Percentiles rank a stretch among this genome's conserved stretches.
phyloP scores from a whole-genome alignment of 2,797 vertebrate genomes.

The Leptoclinus maculatus region DNA sequence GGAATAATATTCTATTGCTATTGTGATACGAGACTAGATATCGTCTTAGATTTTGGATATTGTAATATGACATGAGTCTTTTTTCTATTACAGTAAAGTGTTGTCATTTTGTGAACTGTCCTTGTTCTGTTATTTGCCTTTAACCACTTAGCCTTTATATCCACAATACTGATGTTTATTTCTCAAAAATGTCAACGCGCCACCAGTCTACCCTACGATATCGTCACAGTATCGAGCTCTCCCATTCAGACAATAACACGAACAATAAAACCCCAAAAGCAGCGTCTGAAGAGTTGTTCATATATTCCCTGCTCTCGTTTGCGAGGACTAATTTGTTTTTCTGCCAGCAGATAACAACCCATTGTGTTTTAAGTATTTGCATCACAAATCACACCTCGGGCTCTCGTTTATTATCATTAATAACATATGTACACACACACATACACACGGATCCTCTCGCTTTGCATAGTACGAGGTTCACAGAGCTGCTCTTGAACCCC shows the following conservation, averaged over 20 bases:
- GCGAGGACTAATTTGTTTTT: slow-evolving; percentile 4
- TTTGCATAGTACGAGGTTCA: slow-evolving; percentile 18
- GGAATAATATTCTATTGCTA: background rate
- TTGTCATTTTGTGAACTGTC: too few species aligned
- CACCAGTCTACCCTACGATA: background rate
- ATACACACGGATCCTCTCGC: background rate
- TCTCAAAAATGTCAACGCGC: background rate
- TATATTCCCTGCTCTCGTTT: background rate
- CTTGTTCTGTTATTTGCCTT: too few species aligned
- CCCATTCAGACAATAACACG: background rate
- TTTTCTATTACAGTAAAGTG: background rate
- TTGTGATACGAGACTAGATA: background rate
- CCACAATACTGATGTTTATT: background rate
- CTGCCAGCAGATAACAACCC: slow-evolving; percentile 14
- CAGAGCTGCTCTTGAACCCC: background rate
- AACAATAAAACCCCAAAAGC: too few species aligned
- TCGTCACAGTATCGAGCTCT: too few species aligned
- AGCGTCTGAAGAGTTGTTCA: background rate
- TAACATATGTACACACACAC: slow-evolving; percentile 8
- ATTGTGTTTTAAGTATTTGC: slow-evolving; percentile 49
- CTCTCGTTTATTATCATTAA: slow-evolving; percentile 34
- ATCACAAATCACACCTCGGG: slow-evolving; percentile 52
- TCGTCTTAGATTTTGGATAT: background rate
- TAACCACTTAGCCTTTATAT: background rate
- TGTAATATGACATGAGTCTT: background rate